These are phyloP conservation scores for Hypsibius dujardini DNA, from an alignment of 1,140 invertebrate genomes.

Conservation along the genomic window DNA sequence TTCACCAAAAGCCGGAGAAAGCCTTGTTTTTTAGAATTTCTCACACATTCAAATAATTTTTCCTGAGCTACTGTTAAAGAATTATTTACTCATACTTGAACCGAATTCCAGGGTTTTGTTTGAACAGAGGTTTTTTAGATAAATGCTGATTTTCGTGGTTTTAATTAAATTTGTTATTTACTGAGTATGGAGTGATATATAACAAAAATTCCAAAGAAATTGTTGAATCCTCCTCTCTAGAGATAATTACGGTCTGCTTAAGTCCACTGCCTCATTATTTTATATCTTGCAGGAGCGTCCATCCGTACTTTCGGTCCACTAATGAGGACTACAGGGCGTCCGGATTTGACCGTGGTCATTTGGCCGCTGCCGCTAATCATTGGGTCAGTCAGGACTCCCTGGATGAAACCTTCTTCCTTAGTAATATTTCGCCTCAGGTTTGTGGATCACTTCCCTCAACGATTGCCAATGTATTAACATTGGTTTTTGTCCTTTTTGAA, in stretches of 20 bases:
- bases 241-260: background rate
- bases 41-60: too few relatives aligned
- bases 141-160: too few relatives aligned
- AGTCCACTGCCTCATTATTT: slow-evolving; percentile 6
- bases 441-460: slow-evolving; percentile 20
- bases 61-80: too few relatives aligned
- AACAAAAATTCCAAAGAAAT: too few relatives aligned
- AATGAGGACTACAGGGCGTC: slow-evolving; percentile 77
- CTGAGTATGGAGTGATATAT: too few relatives aligned
- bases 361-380: slow-evolving; percentile 96
- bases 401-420: slow-evolving; percentile 76
- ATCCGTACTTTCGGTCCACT: slow-evolving; percentile 60
- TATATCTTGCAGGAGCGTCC: slow-evolving; percentile 36
- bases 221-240: too few relatives aligned
- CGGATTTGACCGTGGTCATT: slow-evolving; percentile 85
- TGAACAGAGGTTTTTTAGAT: too few relatives aligned
- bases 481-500: background rate
- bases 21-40: too few relatives aligned
- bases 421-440: slow-evolving; percentile 80
- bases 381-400: slow-evolving; percentile 54
- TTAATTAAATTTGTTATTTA: too few relatives aligned
- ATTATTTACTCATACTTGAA: too few relatives aligned
- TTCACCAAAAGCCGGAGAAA: background rate
- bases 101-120: too few relatives aligned
- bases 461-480: too few relatives aligned